A percentile compares a stretch with the other conserved stretches of the same genome.
Evolutionary conservation across 2,113 vertebrate genomes (phyloP).

Genomic region (Stigmatopora nigra): DNA sequence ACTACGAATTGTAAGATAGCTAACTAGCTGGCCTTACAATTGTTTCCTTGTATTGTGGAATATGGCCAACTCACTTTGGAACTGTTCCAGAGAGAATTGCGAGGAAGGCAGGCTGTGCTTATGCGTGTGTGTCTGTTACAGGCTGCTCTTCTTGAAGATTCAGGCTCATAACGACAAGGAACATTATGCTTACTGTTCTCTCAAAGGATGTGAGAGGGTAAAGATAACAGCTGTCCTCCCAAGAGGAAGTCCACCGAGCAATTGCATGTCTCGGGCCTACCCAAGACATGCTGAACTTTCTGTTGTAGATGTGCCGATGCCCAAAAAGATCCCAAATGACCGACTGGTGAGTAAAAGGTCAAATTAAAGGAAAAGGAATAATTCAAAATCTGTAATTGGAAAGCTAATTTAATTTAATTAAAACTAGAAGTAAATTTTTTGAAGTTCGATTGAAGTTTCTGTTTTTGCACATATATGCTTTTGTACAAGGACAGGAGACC

Average conservation of each 20-base stretch:
- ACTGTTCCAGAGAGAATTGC: too few relatives aligned
- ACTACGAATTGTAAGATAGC: too few relatives aligned
- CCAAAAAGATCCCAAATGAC: slow-evolving; percentile 70
- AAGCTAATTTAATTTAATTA: not conserved
- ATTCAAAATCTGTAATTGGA: not conserved
- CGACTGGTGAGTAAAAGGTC: slow-evolving; percentile 70
- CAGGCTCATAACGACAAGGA: slow-evolving; percentile 83
- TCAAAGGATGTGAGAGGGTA: slow-evolving; percentile 87
- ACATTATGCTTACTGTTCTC: slow-evolving; percentile 86
- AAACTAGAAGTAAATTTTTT: not conserved
- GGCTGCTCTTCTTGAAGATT: slow-evolving; percentile 87
- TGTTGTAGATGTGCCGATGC: slow-evolving; percentile 85
- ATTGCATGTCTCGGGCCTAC: slow-evolving; percentile 82
- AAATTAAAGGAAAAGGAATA: not conserved
- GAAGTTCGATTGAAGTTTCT: not conserved
- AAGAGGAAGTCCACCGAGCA: slow-evolving; percentile 70
- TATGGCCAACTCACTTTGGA: too few relatives aligned
- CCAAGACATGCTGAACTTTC: slow-evolving; percentile 79
- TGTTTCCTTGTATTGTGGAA: too few relatives aligned
- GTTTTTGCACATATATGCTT: too few relatives aligned
- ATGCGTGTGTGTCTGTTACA: slow-evolving; percentile 42
- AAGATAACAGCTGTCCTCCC: slow-evolving; percentile 85
- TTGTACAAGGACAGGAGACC: too few relatives aligned
- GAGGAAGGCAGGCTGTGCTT: not conserved
- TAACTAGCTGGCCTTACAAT: too few relatives aligned